phyloP scores from a whole-genome alignment of 1,140 invertebrate genomes.

The Colletes latitarsis region DNA sequence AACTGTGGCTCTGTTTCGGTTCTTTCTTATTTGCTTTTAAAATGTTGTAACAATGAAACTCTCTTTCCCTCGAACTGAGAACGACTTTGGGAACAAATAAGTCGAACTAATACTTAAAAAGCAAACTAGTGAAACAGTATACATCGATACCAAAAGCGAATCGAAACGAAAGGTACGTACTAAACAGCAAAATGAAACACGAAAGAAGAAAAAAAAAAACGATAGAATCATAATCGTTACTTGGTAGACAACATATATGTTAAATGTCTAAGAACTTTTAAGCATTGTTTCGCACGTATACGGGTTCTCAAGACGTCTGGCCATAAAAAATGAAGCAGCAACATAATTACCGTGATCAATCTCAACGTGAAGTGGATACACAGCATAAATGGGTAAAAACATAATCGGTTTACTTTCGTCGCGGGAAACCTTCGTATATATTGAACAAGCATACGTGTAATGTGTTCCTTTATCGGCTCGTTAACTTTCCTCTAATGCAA shows the following conservation, averaged over 20 bases:
- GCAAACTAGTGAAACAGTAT: slow-evolving; percentile 10
- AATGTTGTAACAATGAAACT: background rate
- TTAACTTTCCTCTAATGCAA: background rate
- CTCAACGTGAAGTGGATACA: background rate
- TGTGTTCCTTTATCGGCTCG: background rate
- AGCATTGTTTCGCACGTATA: background rate
- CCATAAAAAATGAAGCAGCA: background rate
- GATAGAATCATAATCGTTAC: background rate
- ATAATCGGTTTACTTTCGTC: background rate
- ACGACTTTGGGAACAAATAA: background rate
- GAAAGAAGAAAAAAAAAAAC: background rate
- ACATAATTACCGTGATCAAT: slow-evolving; percentile 2
- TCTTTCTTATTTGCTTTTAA: background rate
- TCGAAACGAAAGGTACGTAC: slow-evolving; percentile 5
- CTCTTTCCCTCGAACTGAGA: background rate
- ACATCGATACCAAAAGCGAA: slow-evolving; percentile 3
- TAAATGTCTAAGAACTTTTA: background rate
- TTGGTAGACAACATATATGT: background rate
- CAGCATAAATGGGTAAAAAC: background rate
- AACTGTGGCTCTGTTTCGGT: too few species aligned
- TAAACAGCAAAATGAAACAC: background rate
- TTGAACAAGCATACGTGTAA: slow-evolving; percentile 35
- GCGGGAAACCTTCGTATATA: slow-evolving; percentile 14
- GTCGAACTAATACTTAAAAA: background rate
- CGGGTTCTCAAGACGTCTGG: background rate